Evolutionary conservation across 2,113 vertebrate species (phyloP).

Genomic region (Limnothrissa miodon): DNA sequence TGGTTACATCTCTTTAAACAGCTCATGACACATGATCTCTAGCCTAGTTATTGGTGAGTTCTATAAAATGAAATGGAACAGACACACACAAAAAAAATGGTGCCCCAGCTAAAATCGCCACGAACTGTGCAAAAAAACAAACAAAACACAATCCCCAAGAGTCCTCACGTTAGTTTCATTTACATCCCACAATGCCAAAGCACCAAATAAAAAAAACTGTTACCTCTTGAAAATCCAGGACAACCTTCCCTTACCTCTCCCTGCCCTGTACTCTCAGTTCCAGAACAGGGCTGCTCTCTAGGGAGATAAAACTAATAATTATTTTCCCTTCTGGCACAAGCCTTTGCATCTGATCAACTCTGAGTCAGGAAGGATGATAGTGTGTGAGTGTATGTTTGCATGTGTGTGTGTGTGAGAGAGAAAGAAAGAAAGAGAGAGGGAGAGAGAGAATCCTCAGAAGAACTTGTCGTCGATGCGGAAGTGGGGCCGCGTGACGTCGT

Average conservation of each 20-base stretch:
- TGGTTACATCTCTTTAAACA: neutral
- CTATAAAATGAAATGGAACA: neutral
- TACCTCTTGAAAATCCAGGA: neutral
- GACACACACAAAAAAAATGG: neutral
- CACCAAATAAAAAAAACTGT: neutral
- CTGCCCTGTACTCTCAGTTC: neutral
- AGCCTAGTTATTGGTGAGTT: neutral
- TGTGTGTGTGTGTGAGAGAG: neutral
- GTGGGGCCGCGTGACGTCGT: constrained; percentile 94
- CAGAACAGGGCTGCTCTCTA: neutral
- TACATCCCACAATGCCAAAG: neutral
- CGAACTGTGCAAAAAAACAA: neutral
- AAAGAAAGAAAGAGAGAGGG: neutral
- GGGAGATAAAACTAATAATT: neutral
- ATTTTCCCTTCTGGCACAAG: neutral
- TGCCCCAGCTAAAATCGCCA: neutral
- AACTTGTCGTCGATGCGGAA: constrained; percentile 99
- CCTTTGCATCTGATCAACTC: neutral
- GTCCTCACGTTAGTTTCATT: neutral
- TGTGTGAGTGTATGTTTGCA: neutral
- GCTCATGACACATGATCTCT: constrained; percentile 6
- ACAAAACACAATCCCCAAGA: constrained; percentile 1
- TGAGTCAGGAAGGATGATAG: neutral
- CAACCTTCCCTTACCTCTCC: neutral
- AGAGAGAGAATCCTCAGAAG: constrained; percentile 75